Evolutionary conservation across 2,113 vertebrate species (phyloP), one percentile per base, ranked within the genome.

Genomic region (Ctenomys sociabilis): DNA sequence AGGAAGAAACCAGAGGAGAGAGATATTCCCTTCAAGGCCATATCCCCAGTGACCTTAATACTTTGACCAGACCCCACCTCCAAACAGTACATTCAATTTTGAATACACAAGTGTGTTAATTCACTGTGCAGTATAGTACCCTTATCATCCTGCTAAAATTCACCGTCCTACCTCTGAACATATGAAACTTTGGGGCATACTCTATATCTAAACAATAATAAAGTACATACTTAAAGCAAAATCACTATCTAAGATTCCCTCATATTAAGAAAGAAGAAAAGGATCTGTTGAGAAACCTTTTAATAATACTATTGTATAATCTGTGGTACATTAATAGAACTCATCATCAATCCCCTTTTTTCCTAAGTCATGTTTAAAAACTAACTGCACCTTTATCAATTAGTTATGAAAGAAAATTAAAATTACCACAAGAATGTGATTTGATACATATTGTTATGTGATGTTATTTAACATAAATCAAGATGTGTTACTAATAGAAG

Each of bases 391-490:
- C 66, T 80, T 92, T 70, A 35, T 93, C 52, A 86, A 64, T 86
- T 37, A 37, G 40, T 1, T 52, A 43, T 32, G 49, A 87, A 83
- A 83, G 22, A 61, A 45, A 82, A 75, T 24, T 54, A 32, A 86
- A 95, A 83, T 43, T 66, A 24, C 81, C 68, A 24, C 22, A 63
- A 84, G 72, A 83, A 82, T n/a, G 70, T 32, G 49, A 68, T 32
- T 24, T 35, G 57, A 73, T 75, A 80, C 4, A 63, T 63, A 40
- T 70, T 85, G 45, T 73, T 72, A 85, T 26, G 1, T 77, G 82
- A 82, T 68, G 30, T 45, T 61, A 72, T 49, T 68, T 86, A 90
- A 81, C 6, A 61, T 75, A 49, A 95, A 86, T 45, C 66, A 95
- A 32, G 30, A 70, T 12, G 14, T 35, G 75, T 96, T 86, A 73